phyloP scores from a whole-genome alignment of 1,140 invertebrate genomes.

The Mesaphorura yosii region DNA sequence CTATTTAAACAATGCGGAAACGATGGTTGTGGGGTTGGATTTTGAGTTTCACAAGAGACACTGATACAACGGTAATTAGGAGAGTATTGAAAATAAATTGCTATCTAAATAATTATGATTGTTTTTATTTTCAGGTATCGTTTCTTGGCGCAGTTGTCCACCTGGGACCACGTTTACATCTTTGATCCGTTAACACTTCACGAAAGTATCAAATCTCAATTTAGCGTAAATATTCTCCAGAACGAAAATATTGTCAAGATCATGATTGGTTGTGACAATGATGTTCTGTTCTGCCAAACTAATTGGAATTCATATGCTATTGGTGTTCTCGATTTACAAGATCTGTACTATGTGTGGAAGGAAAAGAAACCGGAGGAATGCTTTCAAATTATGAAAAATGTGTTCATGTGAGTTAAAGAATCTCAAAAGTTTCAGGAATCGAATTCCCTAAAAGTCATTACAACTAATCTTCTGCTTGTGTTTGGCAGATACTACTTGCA shows the following conservation, averaged over 20 bases:
- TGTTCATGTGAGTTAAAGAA: background rate
- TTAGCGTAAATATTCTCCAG: background rate
- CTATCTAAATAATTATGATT: no score
- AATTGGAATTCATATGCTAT: background rate
- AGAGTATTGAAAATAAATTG: no score
- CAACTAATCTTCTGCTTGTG: no score
- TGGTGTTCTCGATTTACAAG: background rate
- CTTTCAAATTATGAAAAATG: background rate
- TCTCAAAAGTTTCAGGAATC: no score
- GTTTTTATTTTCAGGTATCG: background rate
- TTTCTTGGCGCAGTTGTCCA: background rate
- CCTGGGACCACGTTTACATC: background rate
- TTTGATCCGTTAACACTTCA: background rate
- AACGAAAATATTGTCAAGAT: background rate
- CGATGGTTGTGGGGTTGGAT: no score
- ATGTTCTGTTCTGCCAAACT: background rate
- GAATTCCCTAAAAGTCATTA: no score
- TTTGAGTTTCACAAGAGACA: no score
- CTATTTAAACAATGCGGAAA: no score
- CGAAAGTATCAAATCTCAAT: background rate
- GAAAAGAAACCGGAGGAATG: background rate
- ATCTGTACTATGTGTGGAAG: background rate
- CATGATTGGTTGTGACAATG: background rate
- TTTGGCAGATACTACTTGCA: no score
- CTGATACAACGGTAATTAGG: no score